Base-by-base conservation (phyloP, 1,140 invertebrate species). In the Cataglyphis hispanica region DNA sequence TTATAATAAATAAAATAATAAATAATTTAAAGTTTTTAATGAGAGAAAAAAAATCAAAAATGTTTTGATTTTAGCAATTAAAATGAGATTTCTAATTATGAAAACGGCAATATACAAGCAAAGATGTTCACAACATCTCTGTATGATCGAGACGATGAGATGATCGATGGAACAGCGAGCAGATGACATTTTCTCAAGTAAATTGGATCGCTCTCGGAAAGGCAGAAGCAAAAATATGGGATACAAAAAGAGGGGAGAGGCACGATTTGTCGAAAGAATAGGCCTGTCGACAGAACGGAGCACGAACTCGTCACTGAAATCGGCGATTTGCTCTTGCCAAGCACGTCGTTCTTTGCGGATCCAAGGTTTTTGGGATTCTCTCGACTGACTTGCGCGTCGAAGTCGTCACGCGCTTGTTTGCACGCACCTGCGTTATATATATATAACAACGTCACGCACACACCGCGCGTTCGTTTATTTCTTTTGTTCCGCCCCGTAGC, bases 361-460 rank as follows among this genome's bases (percentile, higher is more conserved):
- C 46, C 64, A 61, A 83, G 88, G 90, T 90, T 90, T 90, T 86
- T 72, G 70, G 70, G 77, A 74, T 86, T 84, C 61, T 13, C 58
- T n/a, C 67, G 53, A 56, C 43, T 40, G 53, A 58, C 53, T 60
- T 37, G 25, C 78, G 40, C 22, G 7, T 50, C n/a, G 37, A 75
- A 70, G 50, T 61, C 74, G 78, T 69, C 75, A 72, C 64, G 69
- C 84, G 85, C 60, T 89, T 87, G 88, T 89, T 89, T 85, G 83
- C 85, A 87, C 85, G 81, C 88, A 89, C 88, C 86, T 94, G 92
- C 91, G 89, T 90, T 31, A 85, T 89, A 89, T 91, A 89, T 91
- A 94, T 94, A 93, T 93, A 94, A 93, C 92, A 94, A 94, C 89
- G 93, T 95, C 94, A 94, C 93, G 93, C 92, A 93, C 94, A 94